Percentiles rank a stretch among this genome's conserved stretches.
These are phyloP conservation scores for Ceratotherium simum DNA, from an alignment of 2,113 vertebrate species.

Conservation along the genomic window DNA sequence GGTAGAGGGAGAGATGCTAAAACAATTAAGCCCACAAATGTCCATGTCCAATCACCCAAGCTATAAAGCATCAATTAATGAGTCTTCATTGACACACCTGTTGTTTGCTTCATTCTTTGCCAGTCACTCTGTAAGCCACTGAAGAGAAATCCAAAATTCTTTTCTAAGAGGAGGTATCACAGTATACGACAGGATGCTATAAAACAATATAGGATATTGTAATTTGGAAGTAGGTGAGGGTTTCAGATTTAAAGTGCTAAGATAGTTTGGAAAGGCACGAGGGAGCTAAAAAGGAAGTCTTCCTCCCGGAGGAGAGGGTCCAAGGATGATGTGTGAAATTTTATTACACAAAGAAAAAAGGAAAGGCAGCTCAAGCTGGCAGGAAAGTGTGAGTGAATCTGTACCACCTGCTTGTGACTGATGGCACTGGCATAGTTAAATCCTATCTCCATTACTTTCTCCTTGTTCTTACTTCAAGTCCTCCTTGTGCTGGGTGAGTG, in stretches of 20 bases:
- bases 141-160: not conserved
- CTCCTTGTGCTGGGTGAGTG: constrained; percentile 58
- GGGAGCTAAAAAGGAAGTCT: not conserved
- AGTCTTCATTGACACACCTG: not conserved
- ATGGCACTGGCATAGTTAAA: constrained; percentile 41
- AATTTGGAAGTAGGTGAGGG: not conserved
- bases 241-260: constrained; percentile 2
- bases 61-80: not conserved
- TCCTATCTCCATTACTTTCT: not conserved
- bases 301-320: not conserved
- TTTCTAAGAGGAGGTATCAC: not conserved
- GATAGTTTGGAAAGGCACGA: not conserved
- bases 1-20: not conserved
- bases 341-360: not conserved
- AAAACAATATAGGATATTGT: not conserved
- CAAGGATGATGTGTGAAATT: not conserved
- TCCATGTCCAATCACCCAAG: not conserved
- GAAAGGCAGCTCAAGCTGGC: not conserved
- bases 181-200: not conserved
- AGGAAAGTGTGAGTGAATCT: not conserved
- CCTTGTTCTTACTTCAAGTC: constrained; percentile 54
- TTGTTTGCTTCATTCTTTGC: not conserved
- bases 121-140: not conserved
- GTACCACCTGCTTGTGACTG: not conserved
- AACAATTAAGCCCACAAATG: not conserved